These are phyloP conservation scores for Platycheirus albimanus DNA, from an alignment of 2,888 invertebrate species.

Conservation along the genomic window DNA sequence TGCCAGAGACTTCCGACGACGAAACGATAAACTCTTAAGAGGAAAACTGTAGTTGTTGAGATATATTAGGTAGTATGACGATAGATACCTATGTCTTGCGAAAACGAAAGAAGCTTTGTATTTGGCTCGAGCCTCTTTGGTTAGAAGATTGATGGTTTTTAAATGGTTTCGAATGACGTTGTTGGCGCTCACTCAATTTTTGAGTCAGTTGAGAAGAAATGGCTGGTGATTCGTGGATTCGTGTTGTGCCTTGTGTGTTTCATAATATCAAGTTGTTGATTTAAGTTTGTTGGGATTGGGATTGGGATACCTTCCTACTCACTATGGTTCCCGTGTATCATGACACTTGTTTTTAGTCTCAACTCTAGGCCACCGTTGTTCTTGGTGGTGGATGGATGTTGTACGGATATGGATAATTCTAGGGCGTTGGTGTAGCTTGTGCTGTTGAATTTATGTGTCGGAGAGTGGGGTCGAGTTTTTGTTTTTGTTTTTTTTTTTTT, in stretches of 20 bases:
- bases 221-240: slow-evolving; percentile 46
- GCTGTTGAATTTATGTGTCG: slow-evolving; percentile 16
- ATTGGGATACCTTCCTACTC: slow-evolving; percentile 34
- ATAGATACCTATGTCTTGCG: no score
- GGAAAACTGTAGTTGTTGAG: slow-evolving; percentile 40
- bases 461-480: slow-evolving; percentile 8
- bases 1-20: slow-evolving; percentile 41
- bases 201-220: slow-evolving; percentile 57
- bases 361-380: slow-evolving; percentile 43
- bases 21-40: slow-evolving; percentile 53
- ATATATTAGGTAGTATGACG: no score
- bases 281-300: no score
- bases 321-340: slow-evolving; percentile 54
- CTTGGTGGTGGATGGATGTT: slow-evolving; percentile 19
- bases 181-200: slow-evolving; percentile 55
- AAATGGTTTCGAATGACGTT: slow-evolving; percentile 62
- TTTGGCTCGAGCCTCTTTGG: slow-evolving; percentile 64
- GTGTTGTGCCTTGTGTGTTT: slow-evolving; percentile 49
- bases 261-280: slow-evolving; percentile 64
- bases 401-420: slow-evolving; percentile 48
- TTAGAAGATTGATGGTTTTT: slow-evolving; percentile 65
- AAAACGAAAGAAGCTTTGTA: slow-evolving; percentile 45
- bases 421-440: slow-evolving; percentile 54
- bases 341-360: slow-evolving; percentile 69
- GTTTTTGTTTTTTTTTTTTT: no score